Conservation (phyloP, 2,113 vertebrate species). For the Cottus gobio region DNA sequence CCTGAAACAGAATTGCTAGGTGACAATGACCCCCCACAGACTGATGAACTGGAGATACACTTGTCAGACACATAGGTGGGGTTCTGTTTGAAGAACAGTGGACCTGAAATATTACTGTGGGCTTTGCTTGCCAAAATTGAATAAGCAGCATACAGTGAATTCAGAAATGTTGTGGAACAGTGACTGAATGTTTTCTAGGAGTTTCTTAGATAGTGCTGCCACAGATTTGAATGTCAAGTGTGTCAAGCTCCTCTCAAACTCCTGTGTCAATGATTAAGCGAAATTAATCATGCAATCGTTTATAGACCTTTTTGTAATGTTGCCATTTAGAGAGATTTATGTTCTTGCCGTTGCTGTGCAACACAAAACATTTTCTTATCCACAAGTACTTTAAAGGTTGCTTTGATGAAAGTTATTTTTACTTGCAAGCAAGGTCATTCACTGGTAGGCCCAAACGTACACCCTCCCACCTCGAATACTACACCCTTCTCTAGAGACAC, state of each 20-base stretch:
- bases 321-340: slow-evolving; percentile 71
- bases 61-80: slow-evolving; percentile 84
- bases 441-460: background rate
- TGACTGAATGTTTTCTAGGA: slow-evolving; percentile 68
- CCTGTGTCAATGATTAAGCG: slow-evolving; percentile 22
- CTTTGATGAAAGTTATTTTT: background rate
- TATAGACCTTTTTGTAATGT: slow-evolving; percentile 44
- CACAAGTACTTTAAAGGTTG: slow-evolving; percentile 23
- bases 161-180: slow-evolving; percentile 56
- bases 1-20: slow-evolving; percentile 94
- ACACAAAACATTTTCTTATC: slow-evolving; percentile 64
- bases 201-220: slow-evolving; percentile 39
- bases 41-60: slow-evolving; percentile 84
- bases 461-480: background rate
- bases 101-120: slow-evolving; percentile 52
- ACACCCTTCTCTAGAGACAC: background rate
- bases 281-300: slow-evolving; percentile 27
- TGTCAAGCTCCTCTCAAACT: slow-evolving; percentile 46
- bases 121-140: slow-evolving; percentile 46
- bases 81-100: slow-evolving; percentile 14
- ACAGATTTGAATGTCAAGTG: slow-evolving; percentile 22
- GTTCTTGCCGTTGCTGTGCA: slow-evolving; percentile 82
- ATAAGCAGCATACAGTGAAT: slow-evolving; percentile 65
- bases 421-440: background rate
- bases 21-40: slow-evolving; percentile 87